Evolutionary conservation across 2,113 vertebrate species (phyloP).

Genomic region (Eretmochelys imbricata): DNA sequence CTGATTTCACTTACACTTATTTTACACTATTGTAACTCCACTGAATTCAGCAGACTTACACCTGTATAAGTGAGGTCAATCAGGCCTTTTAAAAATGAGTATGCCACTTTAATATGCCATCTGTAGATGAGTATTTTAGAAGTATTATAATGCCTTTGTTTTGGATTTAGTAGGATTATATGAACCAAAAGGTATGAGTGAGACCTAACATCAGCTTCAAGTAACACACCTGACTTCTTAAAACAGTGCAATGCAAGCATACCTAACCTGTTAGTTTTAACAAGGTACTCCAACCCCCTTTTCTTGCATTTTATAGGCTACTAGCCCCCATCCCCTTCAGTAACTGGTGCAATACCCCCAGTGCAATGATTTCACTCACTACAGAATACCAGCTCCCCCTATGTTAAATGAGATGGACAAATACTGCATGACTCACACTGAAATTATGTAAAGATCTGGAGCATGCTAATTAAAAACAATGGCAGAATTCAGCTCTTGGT

Average conservation of each 20-base stretch:
- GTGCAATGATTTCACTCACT: neutral
- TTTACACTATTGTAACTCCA: neutral
- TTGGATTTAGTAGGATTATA: neutral
- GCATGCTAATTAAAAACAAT: neutral
- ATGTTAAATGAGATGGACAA: neutral
- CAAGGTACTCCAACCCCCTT: neutral
- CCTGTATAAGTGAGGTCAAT: neutral
- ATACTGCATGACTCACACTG: neutral
- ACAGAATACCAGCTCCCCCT: neutral
- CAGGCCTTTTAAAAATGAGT: neutral
- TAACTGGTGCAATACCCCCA: neutral
- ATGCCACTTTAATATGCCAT: neutral
- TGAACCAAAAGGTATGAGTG: neutral
- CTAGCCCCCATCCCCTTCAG: neutral
- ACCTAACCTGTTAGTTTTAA: neutral
- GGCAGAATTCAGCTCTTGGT: neutral
- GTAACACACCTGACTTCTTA: neutral
- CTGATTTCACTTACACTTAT: neutral
- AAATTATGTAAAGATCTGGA: slow-evolving; percentile 32
- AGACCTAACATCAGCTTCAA: slow-evolving; percentile 7
- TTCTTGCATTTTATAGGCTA: neutral
- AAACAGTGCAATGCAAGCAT: neutral
- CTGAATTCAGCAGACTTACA: neutral
- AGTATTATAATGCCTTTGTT: neutral
- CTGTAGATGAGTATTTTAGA: neutral